A percentile compares a stretch with the other conserved stretches of the same genome.
Conservation (phyloP, 30 jellyfish, hydroid and myxozoan genomes). For the Chironex yamaguchii region DNA sequence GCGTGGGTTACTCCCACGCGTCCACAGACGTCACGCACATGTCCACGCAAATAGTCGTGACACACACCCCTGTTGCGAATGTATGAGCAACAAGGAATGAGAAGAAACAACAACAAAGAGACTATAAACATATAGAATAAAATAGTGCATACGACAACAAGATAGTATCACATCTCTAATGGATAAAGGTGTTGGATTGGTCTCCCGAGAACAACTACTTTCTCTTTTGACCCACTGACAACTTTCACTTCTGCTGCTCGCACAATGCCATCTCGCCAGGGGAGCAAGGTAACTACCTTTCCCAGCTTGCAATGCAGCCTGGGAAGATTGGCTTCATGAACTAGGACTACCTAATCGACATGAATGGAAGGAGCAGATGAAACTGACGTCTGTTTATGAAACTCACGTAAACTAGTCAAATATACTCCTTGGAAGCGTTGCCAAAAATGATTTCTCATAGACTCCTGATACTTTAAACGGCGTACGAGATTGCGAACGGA, state of each 20-base stretch:
- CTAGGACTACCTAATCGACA: too few relatives aligned
- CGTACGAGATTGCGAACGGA: neutral
- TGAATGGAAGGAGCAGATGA: neutral
- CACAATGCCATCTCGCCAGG: neutral
- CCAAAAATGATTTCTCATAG: neutral
- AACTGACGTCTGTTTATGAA: neutral
- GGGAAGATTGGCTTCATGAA: neutral
- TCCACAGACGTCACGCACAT: too few relatives aligned
- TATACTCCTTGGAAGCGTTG: neutral
- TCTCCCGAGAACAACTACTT: too few relatives aligned
- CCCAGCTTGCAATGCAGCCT: neutral
- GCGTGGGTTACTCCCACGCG: too few relatives aligned
- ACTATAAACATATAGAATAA: too few relatives aligned
- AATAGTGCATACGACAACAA: too few relatives aligned
- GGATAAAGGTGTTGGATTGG: too few relatives aligned
- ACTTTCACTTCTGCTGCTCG: neutral
- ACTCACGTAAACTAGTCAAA: neutral
- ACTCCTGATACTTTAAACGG: neutral
- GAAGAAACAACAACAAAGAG: too few relatives aligned
- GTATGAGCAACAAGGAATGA: too few relatives aligned
- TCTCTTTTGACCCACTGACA: neutral
- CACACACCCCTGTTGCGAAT: too few relatives aligned
- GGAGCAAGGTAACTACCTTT: neutral
- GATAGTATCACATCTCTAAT: too few relatives aligned
- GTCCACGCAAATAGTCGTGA: too few relatives aligned